A percentile compares a stretch with the other conserved stretches of the same genome.
Conservation (phyloP, 2,113 vertebrate species). For the Elachura formosa region DNA sequence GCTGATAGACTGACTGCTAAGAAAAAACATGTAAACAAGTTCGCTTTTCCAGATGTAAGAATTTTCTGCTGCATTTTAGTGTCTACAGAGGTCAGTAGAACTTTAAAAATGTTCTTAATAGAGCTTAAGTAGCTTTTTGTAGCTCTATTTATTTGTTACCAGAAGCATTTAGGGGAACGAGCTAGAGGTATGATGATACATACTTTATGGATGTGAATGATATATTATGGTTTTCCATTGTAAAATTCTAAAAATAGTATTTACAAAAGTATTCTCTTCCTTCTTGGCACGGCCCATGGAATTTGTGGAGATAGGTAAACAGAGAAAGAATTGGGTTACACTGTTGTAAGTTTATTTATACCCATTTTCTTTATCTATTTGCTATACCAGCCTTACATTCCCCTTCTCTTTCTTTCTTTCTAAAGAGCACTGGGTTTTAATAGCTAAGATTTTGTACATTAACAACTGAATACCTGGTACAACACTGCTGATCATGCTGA, state of each 20-base stretch:
- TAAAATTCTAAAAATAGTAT: not conserved
- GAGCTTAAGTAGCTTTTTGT: not conserved
- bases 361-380: not conserved
- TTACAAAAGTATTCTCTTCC: not conserved
- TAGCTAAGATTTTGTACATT: not conserved
- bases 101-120: conserved; percentile 13
- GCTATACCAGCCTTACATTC: not conserved
- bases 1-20: conserved; percentile 22
- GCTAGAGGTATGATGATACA: not conserved
- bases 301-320: not conserved
- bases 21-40: not conserved
- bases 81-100: conserved; percentile 64
- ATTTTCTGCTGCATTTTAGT: not conserved
- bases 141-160: not conserved
- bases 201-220: not conserved
- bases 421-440: not conserved
- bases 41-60: not conserved
- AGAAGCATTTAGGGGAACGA: not conserved
- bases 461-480: not conserved
- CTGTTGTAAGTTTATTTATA: not conserved
- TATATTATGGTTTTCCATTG: not conserved
- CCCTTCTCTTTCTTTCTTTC: not conserved
- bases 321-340: not conserved
- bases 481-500: not conserved
- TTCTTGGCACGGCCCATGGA: not conserved